phyloP scores from a whole-genome alignment of 2,888 invertebrate genomes.

The Crepidodera aurea region DNA sequence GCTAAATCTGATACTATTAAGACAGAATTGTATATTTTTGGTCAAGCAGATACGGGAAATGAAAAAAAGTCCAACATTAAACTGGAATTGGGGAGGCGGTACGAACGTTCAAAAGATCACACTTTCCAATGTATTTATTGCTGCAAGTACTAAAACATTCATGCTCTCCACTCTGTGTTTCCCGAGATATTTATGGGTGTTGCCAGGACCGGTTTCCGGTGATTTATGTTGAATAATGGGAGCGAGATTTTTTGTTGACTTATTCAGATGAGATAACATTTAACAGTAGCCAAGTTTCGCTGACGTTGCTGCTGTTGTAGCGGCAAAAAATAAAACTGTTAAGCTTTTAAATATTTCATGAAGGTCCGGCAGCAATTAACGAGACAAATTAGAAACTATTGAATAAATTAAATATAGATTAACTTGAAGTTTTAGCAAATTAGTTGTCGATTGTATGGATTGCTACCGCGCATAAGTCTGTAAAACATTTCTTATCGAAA shows the following conservation, averaged over 20 bases:
- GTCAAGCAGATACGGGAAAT: not conserved
- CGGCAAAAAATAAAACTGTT: not conserved
- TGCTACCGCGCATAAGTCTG: too few relatives aligned
- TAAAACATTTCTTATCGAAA: too few relatives aligned
- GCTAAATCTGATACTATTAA: too few relatives aligned
- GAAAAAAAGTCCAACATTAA: not conserved
- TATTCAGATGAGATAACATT: constrained; percentile 19
- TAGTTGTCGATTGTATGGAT: too few relatives aligned
- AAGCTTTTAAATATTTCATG: constrained; percentile 5
- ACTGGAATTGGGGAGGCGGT: constrained; percentile 34
- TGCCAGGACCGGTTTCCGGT: constrained; percentile 23
- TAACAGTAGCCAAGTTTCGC: constrained; percentile 4
- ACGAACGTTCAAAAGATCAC: constrained; percentile 29
- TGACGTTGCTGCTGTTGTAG: not conserved
- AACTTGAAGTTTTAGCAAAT: not conserved
- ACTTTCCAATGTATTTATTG: constrained; percentile 40
- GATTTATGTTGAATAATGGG: constrained; percentile 21
- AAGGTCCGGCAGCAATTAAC: not conserved
- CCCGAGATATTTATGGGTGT: constrained; percentile 34
- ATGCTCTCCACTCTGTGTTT: constrained; percentile 31
- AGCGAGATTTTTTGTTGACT: constrained; percentile 21
- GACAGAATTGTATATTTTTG: too few relatives aligned
- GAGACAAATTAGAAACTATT: not conserved
- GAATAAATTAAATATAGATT: not conserved
- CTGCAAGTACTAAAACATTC: constrained; percentile 39